Conservation (phyloP, 2,113 vertebrate genomes). For the Albula goreensis region DNA sequence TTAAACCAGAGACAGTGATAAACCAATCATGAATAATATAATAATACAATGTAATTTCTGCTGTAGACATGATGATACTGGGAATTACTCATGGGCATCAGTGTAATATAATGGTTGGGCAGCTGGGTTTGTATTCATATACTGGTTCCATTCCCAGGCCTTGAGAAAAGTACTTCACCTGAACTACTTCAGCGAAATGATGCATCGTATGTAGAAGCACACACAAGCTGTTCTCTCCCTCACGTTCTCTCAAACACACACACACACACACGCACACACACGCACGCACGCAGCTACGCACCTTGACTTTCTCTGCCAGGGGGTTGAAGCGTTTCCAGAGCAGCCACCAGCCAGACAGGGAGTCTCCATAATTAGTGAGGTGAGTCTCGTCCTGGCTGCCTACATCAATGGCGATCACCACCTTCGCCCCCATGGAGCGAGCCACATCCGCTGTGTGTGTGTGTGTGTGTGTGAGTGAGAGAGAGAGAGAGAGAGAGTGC, state of each 20-base stretch:
- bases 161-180: too few relatives aligned
- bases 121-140: too few relatives aligned
- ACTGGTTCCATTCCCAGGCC: too few relatives aligned
- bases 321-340: slow-evolving; percentile 97
- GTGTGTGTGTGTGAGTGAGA: not conserved
- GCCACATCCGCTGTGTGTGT: slow-evolving; percentile 82
- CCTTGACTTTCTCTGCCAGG: slow-evolving; percentile 88
- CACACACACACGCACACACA: not conserved
- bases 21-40: too few relatives aligned
- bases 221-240: not conserved
- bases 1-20: too few relatives aligned
- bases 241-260: not conserved
- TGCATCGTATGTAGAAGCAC: not conserved
- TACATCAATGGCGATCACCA: slow-evolving; percentile 91
- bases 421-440: slow-evolving; percentile 90
- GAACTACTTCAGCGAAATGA: too few relatives aligned
- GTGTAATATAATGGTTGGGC: too few relatives aligned
- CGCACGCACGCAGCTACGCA: slow-evolving; percentile 47
- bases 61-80: too few relatives aligned
- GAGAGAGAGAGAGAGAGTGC: not conserved
- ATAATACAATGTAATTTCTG: too few relatives aligned
- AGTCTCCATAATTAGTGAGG: slow-evolving; percentile 92
- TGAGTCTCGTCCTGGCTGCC: slow-evolving; percentile 91
- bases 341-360: slow-evolving; percentile 94
- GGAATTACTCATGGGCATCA: too few relatives aligned